Conservation (phyloP, 2,797 vertebrate genomes). For the Xenops minutus region DNA sequence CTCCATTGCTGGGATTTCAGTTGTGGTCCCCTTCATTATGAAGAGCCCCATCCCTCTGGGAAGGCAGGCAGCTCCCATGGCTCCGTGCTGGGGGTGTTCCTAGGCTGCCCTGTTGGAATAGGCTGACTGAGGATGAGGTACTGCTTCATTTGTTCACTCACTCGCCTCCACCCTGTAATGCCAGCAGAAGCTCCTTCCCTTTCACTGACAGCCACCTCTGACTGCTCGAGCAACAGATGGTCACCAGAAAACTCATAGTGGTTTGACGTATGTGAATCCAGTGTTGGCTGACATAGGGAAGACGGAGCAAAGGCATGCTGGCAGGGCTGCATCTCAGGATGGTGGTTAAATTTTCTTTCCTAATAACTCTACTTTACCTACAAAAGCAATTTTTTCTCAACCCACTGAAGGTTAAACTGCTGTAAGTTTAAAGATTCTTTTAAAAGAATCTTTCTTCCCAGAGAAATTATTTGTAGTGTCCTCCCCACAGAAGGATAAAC, state of each 20-base stretch:
- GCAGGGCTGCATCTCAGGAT: not conserved
- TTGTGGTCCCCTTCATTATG: rapidly evolving
- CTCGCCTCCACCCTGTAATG: not conserved
- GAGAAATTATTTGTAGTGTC: not conserved
- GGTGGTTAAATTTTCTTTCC: not conserved
- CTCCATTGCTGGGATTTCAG: not conserved
- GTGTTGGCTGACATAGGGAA: not conserved
- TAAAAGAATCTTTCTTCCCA: not conserved
- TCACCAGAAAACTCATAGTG: not conserved
- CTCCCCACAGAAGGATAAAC: not conserved
- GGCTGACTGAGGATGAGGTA: not conserved
- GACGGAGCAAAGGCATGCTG: not conserved
- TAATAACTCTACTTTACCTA: not conserved
- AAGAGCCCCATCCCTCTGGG: not conserved
- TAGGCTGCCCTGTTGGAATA: not conserved
- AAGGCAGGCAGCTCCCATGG: not conserved
- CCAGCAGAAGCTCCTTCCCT: not conserved
- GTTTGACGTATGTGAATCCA: not conserved
- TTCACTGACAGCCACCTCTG: not conserved
- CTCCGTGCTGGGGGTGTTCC: not conserved
- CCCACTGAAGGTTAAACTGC: rapidly evolving
- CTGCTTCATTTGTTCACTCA: not conserved
- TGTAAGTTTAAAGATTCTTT: too few relatives aligned
- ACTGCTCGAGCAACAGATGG: not conserved
- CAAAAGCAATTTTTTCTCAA: not conserved